Evolutionary conservation across 2,113 vertebrate genomes (phyloP), one percentile per base, ranked within the genome.

Genomic region (Psilopsiagon aymara): DNA sequence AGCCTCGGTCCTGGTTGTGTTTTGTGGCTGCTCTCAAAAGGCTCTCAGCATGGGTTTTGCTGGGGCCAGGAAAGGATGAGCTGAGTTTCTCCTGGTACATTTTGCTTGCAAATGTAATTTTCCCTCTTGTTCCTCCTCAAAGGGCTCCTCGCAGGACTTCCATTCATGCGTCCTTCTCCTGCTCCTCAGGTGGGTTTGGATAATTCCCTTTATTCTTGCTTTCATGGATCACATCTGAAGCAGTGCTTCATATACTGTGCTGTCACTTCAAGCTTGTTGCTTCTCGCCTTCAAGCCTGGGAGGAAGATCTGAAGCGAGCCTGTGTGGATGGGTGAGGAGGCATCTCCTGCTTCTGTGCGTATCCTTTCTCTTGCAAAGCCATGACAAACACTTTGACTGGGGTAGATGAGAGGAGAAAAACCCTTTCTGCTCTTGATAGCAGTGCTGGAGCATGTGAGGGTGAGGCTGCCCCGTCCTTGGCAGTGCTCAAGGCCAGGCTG

Each of bases 381-480:
- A 6, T 0, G 0, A 3, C 5, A 25, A 49, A 64, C 13, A 4
- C 90, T 81, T 51, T 53, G 71, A 25, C 66, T 3, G 0, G n/a
- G 52, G 17, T 18, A 49, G n/a, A 6, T 3, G 3, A 86, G 68
- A 82, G 46, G 47, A 71, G 64, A 12, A 37, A 73, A 79, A 62
- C 17, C 39, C 28, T 92, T 82, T 66, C 52, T 49, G 66, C 37
- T 95, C 11, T 44, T 11, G 24, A 57, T 8, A 11, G 57, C 33
- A 9, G 1, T 2, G 31, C 16, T 46, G 70, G 73, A 75, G 64
- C 43, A 1, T 1, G 1, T 0, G 0, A 5, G 49, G 83, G 37
- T 13, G 91, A 73, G 66, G 24, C 28, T 66, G 57, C 33, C 13
- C 57, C 57, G 10, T 59, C 33, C 57, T 20, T 5, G 33, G 33